A percentile compares a stretch with the other conserved stretches of the same genome.
These are phyloP conservation scores for Drosophila navojoa DNA, from an alignment of 1,140 invertebrate genomes.

Conservation along the genomic window DNA sequence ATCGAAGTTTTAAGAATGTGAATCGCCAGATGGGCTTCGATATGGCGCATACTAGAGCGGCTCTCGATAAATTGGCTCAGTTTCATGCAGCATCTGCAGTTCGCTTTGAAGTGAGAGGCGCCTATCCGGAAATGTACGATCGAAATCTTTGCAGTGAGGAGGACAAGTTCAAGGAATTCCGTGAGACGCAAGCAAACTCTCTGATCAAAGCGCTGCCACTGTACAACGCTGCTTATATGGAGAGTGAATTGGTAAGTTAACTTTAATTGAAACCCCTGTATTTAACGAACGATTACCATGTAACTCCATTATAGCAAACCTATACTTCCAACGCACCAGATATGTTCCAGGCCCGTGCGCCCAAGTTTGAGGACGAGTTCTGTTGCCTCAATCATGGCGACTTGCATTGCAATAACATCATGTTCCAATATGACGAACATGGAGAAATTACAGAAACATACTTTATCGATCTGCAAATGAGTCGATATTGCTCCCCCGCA, in stretches of 20 bases:
- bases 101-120: conserved; percentile 47
- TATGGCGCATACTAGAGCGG: conserved; percentile 84
- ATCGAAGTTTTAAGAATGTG: conserved; percentile 85
- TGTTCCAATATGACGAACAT: conserved; percentile 79
- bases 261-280: not conserved
- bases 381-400: conserved; percentile 88
- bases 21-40: conserved; percentile 85
- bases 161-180: conserved; percentile 61
- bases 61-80: conserved; percentile 85
- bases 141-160: conserved; percentile 48
- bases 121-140: conserved; percentile 50
- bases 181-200: conserved; percentile 36
- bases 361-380: conserved; percentile 84
- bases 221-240: conserved; percentile 40
- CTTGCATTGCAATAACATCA: conserved; percentile 83
- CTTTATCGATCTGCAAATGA: conserved; percentile 76
- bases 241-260: conserved; percentile 35
- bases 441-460: conserved; percentile 51
- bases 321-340: conserved; percentile 46
- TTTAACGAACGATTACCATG: not conserved
- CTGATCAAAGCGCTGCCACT: conserved; percentile 31
- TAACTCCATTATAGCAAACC: conserved; percentile 32
- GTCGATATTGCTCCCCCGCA: conserved; percentile 64
- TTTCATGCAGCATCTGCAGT: conserved; percentile 86
- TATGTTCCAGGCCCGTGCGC: conserved; percentile 56